Base-by-base conservation (phyloP, 2,113 vertebrate genomes). In the rat (Rattus norvegicus) region DNA sequence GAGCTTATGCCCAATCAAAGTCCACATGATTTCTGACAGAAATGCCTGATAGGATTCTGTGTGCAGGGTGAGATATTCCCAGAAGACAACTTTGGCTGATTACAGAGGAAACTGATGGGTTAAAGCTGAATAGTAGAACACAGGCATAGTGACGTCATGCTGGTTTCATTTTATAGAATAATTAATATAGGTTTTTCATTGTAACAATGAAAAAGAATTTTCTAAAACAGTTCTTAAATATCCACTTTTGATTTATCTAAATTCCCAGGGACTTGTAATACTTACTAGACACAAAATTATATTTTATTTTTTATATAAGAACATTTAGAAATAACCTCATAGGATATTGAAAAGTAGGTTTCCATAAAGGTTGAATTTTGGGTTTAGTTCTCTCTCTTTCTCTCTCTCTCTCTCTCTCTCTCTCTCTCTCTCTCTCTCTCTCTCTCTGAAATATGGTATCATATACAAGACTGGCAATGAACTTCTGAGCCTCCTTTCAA, bases 261-360 rank as follows among this genome's bases (percentile, higher is more conserved):
- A 90, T 83, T 52, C 26, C 52, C 47, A 47, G 20, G 22, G 7
- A 12, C 30, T 72, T 95, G 7, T 89, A 59, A 36, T 70, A 75
- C 56, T 89, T 77, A 39, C 30, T 75, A 95, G 4, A 59, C 59
- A 85, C 10, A 89, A 70, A 85, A 65, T 80, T 56, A n/a, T 13
- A 36, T n/a, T 61, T 96, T 96, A 30, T 88, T 80, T 93, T 97
- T 93, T 67, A 52, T 49, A n/a, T 22, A 77, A 39, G 59, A 77
- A 77, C 47, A 54, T 70, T 76, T 92, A 79, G 5, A 95, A 95
- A 88, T 72, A 80, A 70, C 56, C 1, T 4, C 13, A 17, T 39
- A 84, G 61, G 65, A 59, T 86, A 76, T 12, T 93, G 24, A 39
- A 70, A 5, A 88, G 26, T 76, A n/a, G 59, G 4, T 83, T 26